A percentile compares a stretch with the other conserved stretches of the same genome.
Evolutionary conservation across 1,140 invertebrate genomes (phyloP).

Genomic region (Drosophila kepulauana): DNA sequence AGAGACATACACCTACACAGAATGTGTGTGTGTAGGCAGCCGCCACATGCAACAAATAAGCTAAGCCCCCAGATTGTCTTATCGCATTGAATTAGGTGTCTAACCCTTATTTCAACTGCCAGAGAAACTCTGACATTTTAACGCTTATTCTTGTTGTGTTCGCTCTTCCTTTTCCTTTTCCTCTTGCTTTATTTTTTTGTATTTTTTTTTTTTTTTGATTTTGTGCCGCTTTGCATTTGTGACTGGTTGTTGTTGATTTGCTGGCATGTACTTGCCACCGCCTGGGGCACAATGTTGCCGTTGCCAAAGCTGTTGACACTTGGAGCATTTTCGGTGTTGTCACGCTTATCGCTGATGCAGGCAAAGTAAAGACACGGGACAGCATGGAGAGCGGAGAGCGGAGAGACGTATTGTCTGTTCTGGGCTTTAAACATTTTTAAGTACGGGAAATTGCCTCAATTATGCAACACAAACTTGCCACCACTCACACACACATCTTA

Average conservation of each 20-base stretch:
- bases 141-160: conserved; percentile 44
- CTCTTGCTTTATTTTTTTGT: conserved; percentile 1
- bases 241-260: conserved; percentile 38
- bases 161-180: not conserved
- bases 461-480: no score
- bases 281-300: not conserved
- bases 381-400: conserved; percentile 28
- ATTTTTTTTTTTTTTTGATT: conserved; percentile 17
- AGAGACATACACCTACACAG: not conserved
- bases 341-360: conserved; percentile 62
- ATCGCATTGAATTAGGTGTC: conserved; percentile 66
- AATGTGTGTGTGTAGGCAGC: conserved; percentile 13
- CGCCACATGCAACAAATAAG: conserved; percentile 63
- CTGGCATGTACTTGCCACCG: conserved; percentile 26
- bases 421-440: no score
- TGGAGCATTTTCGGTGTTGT: conserved; percentile 57
- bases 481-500: not conserved
- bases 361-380: conserved; percentile 24
- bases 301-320: conserved; percentile 53
- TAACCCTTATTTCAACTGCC: conserved; percentile 64
- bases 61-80: conserved; percentile 64
- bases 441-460: conserved; percentile 31
- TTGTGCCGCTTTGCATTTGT: conserved; percentile 28
- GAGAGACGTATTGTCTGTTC: no score
- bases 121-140: conserved; percentile 55